Evolutionary conservation across 2,888 invertebrate species (phyloP).

Genomic region (Lagria hirta): DNA sequence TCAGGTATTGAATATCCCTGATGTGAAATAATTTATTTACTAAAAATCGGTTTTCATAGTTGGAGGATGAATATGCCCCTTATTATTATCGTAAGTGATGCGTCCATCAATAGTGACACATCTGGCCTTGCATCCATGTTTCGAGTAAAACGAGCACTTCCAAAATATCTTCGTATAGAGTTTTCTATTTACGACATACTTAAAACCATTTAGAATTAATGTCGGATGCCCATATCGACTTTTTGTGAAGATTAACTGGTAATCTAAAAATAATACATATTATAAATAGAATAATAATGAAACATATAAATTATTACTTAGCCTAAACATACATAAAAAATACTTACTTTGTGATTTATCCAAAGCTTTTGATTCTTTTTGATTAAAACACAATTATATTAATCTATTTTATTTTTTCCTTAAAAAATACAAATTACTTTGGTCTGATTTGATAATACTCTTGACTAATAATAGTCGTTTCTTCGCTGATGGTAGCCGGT

Average conservation of each 20-base stretch:
- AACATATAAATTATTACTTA: too few species aligned
- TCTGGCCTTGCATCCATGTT: constrained; percentile 6
- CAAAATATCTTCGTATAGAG: constrained; percentile 4
- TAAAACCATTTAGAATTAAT: constrained; percentile 5
- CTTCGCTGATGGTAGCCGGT: constrained; percentile 16
- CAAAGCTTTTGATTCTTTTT: too few species aligned
- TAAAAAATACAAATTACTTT: background rate
- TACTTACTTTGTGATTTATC: too few species aligned
- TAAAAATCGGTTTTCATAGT: too few species aligned
- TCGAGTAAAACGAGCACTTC: constrained; percentile 5
- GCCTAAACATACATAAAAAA: too few species aligned
- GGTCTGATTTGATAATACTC: constrained; percentile 32
- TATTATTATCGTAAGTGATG: constrained; percentile 3
- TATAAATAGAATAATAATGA: too few species aligned
- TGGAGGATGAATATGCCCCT: constrained; percentile 5
- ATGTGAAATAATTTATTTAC: too few species aligned
- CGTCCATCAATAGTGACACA: constrained; percentile 3
- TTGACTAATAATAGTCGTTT: constrained; percentile 34
- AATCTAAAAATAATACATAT: constrained; percentile 1
- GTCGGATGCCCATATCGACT: background rate
- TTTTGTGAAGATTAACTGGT: background rate
- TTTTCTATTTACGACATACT: background rate
- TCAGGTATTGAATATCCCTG: too few species aligned
- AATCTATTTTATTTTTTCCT: too few species aligned
- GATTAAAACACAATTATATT: too few species aligned